Base-by-base conservation (phyloP, 1,140 invertebrate species). In the Drosophila mayri region DNA sequence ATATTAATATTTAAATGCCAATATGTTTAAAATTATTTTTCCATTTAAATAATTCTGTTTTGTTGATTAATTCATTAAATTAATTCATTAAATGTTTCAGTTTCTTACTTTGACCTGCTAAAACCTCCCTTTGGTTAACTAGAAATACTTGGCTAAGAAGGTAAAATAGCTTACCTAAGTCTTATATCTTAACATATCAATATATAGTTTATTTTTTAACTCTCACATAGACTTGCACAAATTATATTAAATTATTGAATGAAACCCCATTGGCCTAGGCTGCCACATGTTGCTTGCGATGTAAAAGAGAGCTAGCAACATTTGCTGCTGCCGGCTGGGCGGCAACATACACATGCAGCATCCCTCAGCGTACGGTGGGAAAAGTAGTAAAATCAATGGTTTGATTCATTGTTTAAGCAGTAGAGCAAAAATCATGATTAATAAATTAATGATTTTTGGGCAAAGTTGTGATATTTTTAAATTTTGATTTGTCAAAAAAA, bases 221-320 rank as follows among this genome's bases (percentile, higher is more conserved):
- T 37, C 20, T 16, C 2, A 52, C 1, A 4, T 9, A 16, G 1
- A 0, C 12, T 14, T 14, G 1, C 12, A 14, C 12, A 5, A 22
- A 10, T 10, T 3, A 4, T 35, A 6, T 54, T 54, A 3, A 22
- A 22, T 37, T 37, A 16, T 22, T 54, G 18, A 54, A 37, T 16
- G 18, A 22, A 54, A 37, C 32, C 20, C 52, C 22, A n/a, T 54
- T 22, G 32, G 50, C 32, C 10, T 5, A 22, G 20, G 32, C 32
- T 22, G 52, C 20, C 20, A 54, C 52, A 54, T 38, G 52, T 38
- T 54, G 52, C 52, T n/a, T 3, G 20, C 20, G 3, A 11, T 0
- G 20, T 22, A 37, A 9, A 38, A 55, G 52, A 55, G 52, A 37
- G 52, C 14, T 25, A 55, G 52, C 52, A 55, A 55, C 52, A 55